Base-by-base conservation (phyloP, 2,888 invertebrate genomes). In the Lasioglossum morio region DNA sequence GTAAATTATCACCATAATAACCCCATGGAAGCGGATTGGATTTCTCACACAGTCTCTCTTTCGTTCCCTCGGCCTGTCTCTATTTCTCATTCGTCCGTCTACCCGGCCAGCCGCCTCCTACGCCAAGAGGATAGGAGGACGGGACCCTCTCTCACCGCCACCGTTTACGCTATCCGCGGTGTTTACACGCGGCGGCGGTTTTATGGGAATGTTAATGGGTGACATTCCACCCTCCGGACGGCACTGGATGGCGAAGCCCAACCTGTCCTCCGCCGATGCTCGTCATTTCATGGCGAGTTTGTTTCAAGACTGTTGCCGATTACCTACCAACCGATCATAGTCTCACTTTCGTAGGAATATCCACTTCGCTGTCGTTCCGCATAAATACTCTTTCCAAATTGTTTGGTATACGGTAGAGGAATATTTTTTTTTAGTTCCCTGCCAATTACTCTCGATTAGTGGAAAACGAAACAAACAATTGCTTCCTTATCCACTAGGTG, bases 1-100 rank as follows among this genome's bases (percentile, higher is more conserved):
- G 93, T 93, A 93, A 94, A 94, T 93, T 94, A 94, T 94, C 94
- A 92, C 92, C 92, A 90, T 93, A 94, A 94, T 94, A 94, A 94
- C 92, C 93, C 92, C 90, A 91, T 91, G 92, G 92, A 92, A 93
- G 91, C 92, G 93, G 92, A 94, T 93, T 94, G 94, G 91, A 93
- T 93, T 94, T 94, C 94, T 94, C 94, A 93, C 94, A 93, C 92
- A 92, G 91, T 88, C 87, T 85, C 91, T 88, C 86, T 82, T 40
- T 79, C 69, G 74, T 77, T 79, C 73, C 43, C 19, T 76, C 78
- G 74, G 63, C 53, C 83, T 79, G 46, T 78, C 85, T 77, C 79
- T 76, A 82, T 85, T 77, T 72, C 87, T 84, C 77, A 34, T 72
- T 82, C 80, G 87, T 82, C 72, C 73, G 46, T 78, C 81, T 80